Evolutionary conservation across 2,888 invertebrate species (phyloP), one percentile per base, ranked within the genome.

Genomic region (Pteria penguin): DNA sequence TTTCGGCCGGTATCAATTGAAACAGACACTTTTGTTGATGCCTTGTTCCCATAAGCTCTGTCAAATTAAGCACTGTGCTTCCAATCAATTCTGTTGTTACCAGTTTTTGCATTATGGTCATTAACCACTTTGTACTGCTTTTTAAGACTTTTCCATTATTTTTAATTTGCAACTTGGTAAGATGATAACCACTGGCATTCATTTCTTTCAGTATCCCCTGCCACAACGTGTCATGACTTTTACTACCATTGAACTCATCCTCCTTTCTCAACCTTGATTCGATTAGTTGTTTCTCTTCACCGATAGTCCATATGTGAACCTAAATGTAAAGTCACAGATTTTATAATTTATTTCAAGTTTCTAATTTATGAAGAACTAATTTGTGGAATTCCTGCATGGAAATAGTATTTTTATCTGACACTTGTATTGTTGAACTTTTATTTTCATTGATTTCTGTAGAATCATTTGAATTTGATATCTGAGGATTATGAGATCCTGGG

Each of bases 101-200:
- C 58, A 5, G 58, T 58, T 58, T 58, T 58, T 11, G 14, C 18
- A n/a, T 58, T 58, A 14, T 58, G 27, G 31, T 58, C 29, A 58
- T 58, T 58, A 27, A 58, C 58, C 31, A 29, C 58, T 58, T 58
- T 58, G n/a, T 26, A 58, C n/a, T 58, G 27, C 31, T n/a, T 58
- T 58, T 58, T 58, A 11, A 58, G 58, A n/a, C 27, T 29, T 58
- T 58, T 58, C 58, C 58, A 58, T 58, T 58, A 4, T 58, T 58
- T 14, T 29, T 22, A 58, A 58, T 8, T n/a, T 58, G 58, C 31
- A 26, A 58, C 31, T 58, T 58, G 27, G 60, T 31, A 29, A 60
- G 80, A 3, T 57, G 22, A 5, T 26, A 22, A 57, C 57, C 57
- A 57, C 5, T n/a, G 22, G 14, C 8, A 57, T 57, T 14, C 14